A percentile compares a stretch with the other conserved stretches of the same genome.
phyloP scores from a whole-genome alignment of 2,113 vertebrate species.

The Danionella cerebrum region DNA sequence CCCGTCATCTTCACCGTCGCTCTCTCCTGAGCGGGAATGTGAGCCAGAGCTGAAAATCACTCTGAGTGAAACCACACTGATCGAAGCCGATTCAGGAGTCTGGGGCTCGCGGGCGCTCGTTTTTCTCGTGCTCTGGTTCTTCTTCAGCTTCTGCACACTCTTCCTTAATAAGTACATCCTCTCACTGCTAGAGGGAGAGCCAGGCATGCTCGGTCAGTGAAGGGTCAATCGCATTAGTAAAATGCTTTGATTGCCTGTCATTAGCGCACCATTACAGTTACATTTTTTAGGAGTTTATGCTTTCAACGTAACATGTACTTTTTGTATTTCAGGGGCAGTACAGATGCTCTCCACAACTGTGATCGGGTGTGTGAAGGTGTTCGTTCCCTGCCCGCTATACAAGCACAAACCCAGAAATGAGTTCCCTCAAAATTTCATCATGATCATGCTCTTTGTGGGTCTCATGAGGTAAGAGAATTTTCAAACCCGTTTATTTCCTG shows the following conservation, averaged over 20 bases:
- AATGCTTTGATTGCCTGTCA: no score
- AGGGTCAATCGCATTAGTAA: no score
- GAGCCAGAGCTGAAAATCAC: slow-evolving; percentile 84
- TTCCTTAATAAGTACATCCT: slow-evolving; percentile 98
- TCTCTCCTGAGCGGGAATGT: no score
- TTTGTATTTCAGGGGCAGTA: slow-evolving; percentile 70
- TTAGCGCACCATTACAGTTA: no score
- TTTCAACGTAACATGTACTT: no score
- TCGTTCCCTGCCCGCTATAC: slow-evolving; percentile 84
- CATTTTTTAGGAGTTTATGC: no score
- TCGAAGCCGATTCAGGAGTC: slow-evolving; percentile 82
- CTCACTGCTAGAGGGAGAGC: slow-evolving; percentile 86
- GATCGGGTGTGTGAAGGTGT: slow-evolving; percentile 86
- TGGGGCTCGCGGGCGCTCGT: slow-evolving; percentile 74
- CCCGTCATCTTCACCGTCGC: no score
- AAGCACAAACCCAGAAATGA: slow-evolving; percentile 81
- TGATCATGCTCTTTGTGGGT: slow-evolving; percentile 95
- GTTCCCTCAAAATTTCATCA: slow-evolving; percentile 86
- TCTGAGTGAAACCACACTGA: slow-evolving; percentile 85
- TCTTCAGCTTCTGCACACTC: slow-evolving; percentile 96
- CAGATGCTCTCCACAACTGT: slow-evolving; percentile 94
- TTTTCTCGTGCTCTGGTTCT: slow-evolving; percentile 86
- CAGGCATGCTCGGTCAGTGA: slow-evolving; percentile 83
- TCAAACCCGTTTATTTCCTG: neutral
- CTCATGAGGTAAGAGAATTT: slow-evolving; percentile 82